These are phyloP conservation scores for Botia kubotai DNA, from an alignment of 2,797 vertebrate species.

Conservation along the genomic window DNA sequence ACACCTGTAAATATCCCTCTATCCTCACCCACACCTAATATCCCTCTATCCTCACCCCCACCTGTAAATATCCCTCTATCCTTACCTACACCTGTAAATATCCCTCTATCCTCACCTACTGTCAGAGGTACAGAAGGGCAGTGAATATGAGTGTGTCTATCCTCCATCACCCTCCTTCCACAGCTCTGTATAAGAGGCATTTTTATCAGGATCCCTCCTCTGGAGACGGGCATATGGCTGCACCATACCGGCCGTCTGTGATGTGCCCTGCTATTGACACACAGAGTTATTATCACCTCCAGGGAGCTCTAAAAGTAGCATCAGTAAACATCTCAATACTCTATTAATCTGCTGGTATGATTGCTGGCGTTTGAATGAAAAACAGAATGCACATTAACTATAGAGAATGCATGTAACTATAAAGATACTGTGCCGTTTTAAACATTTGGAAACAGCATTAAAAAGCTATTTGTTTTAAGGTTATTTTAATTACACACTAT, in stretches of 20 bases:
- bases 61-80: neutral
- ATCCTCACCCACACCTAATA: neutral
- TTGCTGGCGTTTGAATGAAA: conserved; percentile 37
- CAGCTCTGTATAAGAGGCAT: conserved; percentile 59
- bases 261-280: conserved; percentile 54
- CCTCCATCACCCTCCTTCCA: conserved; percentile 41
- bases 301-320: conserved; percentile 62
- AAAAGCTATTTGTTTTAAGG: conserved; percentile 4
- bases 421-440: conserved; percentile 4
- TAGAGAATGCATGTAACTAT: neutral
- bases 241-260: conserved; percentile 53
- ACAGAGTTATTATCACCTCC: conserved; percentile 51
- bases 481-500: neutral
- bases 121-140: conserved; percentile 32
- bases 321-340: conserved; percentile 51
- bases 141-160: conserved; percentile 48
- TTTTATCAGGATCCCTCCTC: conserved; percentile 56
- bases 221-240: conserved; percentile 46
- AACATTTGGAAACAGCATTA: neutral
- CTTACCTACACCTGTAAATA: conserved; percentile 36
- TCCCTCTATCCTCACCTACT: conserved; percentile 38
- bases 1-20: neutral
- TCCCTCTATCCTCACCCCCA: conserved; percentile 12
- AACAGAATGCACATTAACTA: conserved; percentile 1
- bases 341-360: conserved; percentile 35